Evolutionary conservation across 2,797 vertebrate species (phyloP).

Genomic region (Galago senegalensis): DNA sequence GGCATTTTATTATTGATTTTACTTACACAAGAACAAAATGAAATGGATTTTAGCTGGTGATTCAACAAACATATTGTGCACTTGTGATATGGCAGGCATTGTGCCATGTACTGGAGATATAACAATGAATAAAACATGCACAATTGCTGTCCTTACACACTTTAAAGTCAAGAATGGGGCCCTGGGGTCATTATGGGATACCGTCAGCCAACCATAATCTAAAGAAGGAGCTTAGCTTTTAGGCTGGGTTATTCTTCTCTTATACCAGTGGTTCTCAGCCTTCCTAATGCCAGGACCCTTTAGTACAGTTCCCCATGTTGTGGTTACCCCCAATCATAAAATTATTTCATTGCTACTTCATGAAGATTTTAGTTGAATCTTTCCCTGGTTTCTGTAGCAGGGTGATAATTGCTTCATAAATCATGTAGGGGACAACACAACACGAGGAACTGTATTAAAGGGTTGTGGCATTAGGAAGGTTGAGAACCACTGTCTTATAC

Average conservation of each 20-base stretch:
- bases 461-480: too few relatives aligned
- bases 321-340: too few relatives aligned
- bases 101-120: background rate
- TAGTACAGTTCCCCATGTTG: too few relatives aligned
- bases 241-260: background rate
- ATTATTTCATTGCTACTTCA: too few relatives aligned
- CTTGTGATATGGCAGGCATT: background rate
- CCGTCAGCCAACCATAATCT: background rate
- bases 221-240: background rate
- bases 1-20: slow-evolving; percentile 12
- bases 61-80: background rate
- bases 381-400: too few relatives aligned
- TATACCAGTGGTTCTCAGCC: background rate
- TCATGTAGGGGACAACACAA: too few relatives aligned
- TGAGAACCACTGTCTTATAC: background rate
- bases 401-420: too few relatives aligned
- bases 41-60: slow-evolving; percentile 25
- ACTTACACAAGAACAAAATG: slow-evolving; percentile 12
- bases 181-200: background rate
- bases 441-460: too few relatives aligned
- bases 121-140: background rate
- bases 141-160: background rate
- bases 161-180: background rate
- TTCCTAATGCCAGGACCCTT: too few relatives aligned
- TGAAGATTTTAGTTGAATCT: too few relatives aligned